Percentiles rank a stretch among this genome's conserved stretches.
These are phyloP conservation scores for Aix galericulata DNA, from an alignment of 2,113 vertebrate genomes.

Conservation along the genomic window DNA sequence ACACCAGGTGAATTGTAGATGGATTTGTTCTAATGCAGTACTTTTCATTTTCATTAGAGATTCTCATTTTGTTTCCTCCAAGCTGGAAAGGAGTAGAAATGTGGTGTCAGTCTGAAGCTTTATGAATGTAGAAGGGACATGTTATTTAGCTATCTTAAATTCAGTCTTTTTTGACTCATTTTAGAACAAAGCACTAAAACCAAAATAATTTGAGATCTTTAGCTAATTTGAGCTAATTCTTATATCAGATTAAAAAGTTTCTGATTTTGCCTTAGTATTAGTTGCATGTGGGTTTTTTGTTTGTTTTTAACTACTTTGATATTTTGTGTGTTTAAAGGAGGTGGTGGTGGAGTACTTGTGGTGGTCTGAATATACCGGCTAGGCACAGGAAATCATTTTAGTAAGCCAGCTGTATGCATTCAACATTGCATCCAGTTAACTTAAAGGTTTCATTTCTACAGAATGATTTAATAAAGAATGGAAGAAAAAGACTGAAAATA, in stretches of 20 bases:
- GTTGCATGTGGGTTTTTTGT: not conserved
- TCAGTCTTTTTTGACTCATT: not conserved
- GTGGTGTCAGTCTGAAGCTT: not conserved
- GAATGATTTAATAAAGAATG: not conserved
- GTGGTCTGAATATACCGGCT: not conserved
- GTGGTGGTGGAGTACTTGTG: not conserved
- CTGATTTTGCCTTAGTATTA: not conserved
- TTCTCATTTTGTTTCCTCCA: not conserved
- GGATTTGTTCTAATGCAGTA: accelerated
- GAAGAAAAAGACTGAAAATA: not conserved
- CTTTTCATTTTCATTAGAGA: not conserved
- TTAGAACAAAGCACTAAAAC: not conserved
- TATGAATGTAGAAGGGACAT: not conserved
- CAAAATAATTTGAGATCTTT: not conserved
- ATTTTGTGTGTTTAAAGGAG: not conserved
- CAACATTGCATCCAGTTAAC: not conserved
- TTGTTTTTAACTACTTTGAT: accelerated
- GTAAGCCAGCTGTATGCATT: not conserved
- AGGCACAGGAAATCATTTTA: not conserved
- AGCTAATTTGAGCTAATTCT: not conserved
- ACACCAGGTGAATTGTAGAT: not conserved
- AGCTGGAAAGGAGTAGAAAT: not conserved
- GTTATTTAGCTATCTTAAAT: not conserved
- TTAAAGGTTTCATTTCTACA: not conserved
- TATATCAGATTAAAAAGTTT: not conserved